These are phyloP conservation scores for Spilogale gracilis DNA, from an alignment of 2,113 vertebrate genomes.

Conservation along the genomic window DNA sequence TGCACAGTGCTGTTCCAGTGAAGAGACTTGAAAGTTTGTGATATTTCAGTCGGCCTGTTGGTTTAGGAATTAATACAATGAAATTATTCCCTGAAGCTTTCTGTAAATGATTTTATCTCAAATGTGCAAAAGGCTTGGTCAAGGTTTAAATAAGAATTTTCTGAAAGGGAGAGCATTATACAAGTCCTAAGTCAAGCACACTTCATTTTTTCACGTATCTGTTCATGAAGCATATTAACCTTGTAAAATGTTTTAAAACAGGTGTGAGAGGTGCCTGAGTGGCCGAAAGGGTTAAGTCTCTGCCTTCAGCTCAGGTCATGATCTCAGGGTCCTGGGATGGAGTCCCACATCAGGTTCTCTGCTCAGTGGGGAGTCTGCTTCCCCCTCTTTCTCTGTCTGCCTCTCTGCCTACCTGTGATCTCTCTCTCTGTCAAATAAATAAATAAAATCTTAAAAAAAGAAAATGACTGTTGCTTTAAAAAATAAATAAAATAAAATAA, in stretches of 20 bases:
- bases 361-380: too few species aligned
- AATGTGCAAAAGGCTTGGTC: constrained; percentile 47
- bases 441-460: too few species aligned
- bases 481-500: too few species aligned
- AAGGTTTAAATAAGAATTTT: constrained; percentile 62
- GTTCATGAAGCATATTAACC: neutral
- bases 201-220: neutral
- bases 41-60: constrained; percentile 61
- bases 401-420: too few species aligned
- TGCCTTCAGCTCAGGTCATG: too few species aligned
- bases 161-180: neutral
- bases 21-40: constrained; percentile 49
- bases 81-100: constrained; percentile 44
- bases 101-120: constrained; percentile 64
- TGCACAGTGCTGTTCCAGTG: constrained; percentile 63
- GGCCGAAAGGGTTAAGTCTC: too few species aligned
- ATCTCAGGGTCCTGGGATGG: too few species aligned
- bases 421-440: too few species aligned
- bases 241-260: neutral
- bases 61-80: constrained; percentile 55
- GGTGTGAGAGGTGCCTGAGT: neutral
- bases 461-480: too few species aligned
- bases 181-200: neutral
- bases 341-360: too few species aligned
- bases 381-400: too few species aligned